Conservation (phyloP, 2,888 invertebrate species). For the Crocallis elinguaria region DNA sequence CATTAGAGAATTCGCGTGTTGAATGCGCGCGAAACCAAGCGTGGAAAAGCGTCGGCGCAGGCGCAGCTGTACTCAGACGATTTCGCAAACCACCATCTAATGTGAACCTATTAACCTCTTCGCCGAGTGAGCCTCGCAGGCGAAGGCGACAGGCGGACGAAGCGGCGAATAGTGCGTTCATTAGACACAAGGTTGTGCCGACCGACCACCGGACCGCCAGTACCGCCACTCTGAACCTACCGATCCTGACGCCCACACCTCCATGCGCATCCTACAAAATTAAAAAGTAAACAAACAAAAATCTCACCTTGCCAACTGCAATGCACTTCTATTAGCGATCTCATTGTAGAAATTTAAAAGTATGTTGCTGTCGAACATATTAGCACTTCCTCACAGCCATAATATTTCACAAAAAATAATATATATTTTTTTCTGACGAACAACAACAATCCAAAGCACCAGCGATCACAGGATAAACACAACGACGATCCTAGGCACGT, state of each 20-base stretch:
- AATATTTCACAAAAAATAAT: slow-evolving; percentile 64
- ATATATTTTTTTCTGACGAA: slow-evolving; percentile 52
- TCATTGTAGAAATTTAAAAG: slow-evolving; percentile 83
- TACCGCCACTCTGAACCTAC: slow-evolving; percentile 37
- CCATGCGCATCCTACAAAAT: slow-evolving; percentile 55
- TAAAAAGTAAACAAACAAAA: slow-evolving; percentile 74
- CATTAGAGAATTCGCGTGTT: slow-evolving; percentile 41
- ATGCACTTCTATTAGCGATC: slow-evolving; percentile 81
- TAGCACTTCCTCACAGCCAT: slow-evolving; percentile 84
- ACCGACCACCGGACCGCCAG: slow-evolving; percentile 59
- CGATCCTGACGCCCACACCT: slow-evolving; percentile 47
- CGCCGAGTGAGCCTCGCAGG: slow-evolving; percentile 74
- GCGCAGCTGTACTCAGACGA: slow-evolving; percentile 70
- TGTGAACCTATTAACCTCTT: slow-evolving; percentile 85
- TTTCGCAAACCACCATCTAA: slow-evolving; percentile 84
- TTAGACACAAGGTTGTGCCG: slow-evolving; percentile 80
- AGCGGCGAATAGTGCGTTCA: slow-evolving; percentile 77
- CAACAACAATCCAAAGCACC: slow-evolving; percentile 78
- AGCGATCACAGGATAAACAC: slow-evolving; percentile 80
- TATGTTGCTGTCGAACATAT: slow-evolving; percentile 81
- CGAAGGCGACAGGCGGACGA: slow-evolving; percentile 83
- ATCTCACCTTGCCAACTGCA: slow-evolving; percentile 83
- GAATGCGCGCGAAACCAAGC: slow-evolving; percentile 75
- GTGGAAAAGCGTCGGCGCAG: slow-evolving; percentile 69
- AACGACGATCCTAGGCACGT: slow-evolving; percentile 79